Evolutionary conservation across 2,797 vertebrate species (phyloP).

Genomic region (Tamandua tetradactyla): DNA sequence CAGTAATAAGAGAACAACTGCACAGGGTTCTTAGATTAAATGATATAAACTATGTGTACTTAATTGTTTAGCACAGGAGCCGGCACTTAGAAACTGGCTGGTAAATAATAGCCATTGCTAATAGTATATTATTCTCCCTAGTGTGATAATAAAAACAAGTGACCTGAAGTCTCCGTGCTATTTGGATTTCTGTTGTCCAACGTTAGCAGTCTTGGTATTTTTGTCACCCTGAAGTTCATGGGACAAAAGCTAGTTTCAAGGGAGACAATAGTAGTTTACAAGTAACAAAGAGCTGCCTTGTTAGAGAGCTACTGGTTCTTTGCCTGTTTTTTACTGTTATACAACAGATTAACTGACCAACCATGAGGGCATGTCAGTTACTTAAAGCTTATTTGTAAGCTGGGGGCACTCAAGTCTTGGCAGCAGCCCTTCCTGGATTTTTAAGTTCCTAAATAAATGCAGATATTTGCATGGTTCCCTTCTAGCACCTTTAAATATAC

Average conservation of each 20-base stretch:
- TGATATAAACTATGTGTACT: background rate
- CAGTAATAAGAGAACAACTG: background rate
- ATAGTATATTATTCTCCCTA: slow-evolving; percentile 14
- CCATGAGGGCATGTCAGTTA: slow-evolving; percentile 5
- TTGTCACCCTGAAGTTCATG: background rate
- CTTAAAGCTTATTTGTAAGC: slow-evolving; percentile 33
- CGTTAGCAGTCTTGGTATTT: background rate
- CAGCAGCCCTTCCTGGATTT: background rate
- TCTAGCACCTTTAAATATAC: background rate
- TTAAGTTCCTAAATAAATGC: background rate
- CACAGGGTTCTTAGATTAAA: background rate
- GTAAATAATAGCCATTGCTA: background rate
- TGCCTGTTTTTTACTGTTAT: background rate
- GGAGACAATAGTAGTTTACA: background rate
- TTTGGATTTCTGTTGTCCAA: background rate
- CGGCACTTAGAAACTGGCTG: background rate
- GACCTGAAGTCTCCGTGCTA: background rate
- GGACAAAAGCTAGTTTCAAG: background rate
- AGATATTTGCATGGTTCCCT: background rate
- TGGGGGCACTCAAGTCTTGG: background rate
- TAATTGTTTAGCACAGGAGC: slow-evolving; percentile 12
- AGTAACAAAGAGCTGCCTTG: slow-evolving; percentile 5
- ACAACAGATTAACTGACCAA: background rate
- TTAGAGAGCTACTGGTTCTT: background rate
- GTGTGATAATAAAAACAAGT: background rate